These are phyloP conservation scores for Cyphomyrus plagiostoma DNA, from an alignment of 2,113 vertebrate genomes.

Conservation along the genomic window DNA sequence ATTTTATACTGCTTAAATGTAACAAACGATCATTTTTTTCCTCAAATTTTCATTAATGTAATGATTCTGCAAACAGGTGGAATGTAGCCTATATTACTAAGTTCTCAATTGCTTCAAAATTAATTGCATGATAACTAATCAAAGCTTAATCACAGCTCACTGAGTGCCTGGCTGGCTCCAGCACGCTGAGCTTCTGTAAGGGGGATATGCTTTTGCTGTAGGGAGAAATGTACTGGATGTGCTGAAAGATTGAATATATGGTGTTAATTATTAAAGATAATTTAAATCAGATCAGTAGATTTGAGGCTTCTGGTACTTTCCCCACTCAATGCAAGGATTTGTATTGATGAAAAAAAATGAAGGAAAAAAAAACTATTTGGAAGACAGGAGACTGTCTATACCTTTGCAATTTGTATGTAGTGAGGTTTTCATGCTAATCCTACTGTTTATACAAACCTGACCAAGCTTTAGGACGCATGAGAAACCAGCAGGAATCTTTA, in stretches of 20 bases:
- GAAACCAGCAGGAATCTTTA: not conserved
- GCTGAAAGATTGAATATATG: not conserved
- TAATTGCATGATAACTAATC: not conserved
- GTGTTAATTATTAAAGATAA: not conserved
- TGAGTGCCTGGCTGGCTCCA: not conserved
- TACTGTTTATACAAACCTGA: not conserved
- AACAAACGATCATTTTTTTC: not conserved
- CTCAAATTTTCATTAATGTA: not conserved
- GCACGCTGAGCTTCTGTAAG: not conserved
- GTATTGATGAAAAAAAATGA: not conserved
- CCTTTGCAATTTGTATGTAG: not conserved
- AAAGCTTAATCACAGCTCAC: not conserved
- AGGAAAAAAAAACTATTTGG: not conserved
- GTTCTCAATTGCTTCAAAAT: not conserved
- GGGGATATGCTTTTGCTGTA: not conserved
- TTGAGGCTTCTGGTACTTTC: not conserved
- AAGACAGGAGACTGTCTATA: not conserved
- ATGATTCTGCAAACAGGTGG: not conserved
- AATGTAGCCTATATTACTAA: not conserved
- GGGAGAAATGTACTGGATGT: not conserved
- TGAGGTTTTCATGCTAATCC: not conserved
- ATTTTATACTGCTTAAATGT: not conserved
- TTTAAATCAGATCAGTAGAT: not conserved
- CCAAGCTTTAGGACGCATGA: not conserved
- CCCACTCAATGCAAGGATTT: not conserved